A percentile compares a stretch with the other conserved stretches of the same genome.
phyloP scores from a whole-genome alignment of 2,888 invertebrate species.

The Andrena fulva region DNA sequence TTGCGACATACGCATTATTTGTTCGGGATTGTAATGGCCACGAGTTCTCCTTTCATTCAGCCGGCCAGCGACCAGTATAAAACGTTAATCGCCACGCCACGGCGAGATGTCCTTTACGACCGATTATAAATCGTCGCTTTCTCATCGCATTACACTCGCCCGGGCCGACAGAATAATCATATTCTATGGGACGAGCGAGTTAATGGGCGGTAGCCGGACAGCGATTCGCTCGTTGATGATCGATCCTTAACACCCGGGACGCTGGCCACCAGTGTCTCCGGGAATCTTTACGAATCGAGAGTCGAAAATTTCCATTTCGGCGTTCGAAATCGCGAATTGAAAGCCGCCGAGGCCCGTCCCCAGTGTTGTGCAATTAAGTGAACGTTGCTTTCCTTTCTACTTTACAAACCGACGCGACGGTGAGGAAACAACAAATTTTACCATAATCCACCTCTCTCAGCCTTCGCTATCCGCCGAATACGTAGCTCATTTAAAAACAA shows the following conservation, averaged over 20 bases:
- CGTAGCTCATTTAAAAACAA: not conserved
- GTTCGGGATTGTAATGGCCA: constrained; percentile 76
- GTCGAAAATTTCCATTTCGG: not conserved
- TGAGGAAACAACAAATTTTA: no score
- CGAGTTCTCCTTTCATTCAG: constrained; percentile 68
- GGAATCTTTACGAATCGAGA: not conserved
- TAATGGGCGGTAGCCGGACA: constrained; percentile 45
- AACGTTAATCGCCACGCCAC: constrained; percentile 72
- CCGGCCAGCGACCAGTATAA: constrained; percentile 63
- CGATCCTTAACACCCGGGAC: constrained; percentile 44
- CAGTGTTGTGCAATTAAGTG: not conserved
- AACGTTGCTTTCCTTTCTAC: no score
- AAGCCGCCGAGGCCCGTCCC: not conserved
- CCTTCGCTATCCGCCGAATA: no score
- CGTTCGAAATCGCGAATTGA: not conserved
- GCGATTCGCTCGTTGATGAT: constrained; percentile 44
- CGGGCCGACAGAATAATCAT: constrained; percentile 59
- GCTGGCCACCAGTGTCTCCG: not conserved
- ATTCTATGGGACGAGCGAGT: constrained; percentile 51
- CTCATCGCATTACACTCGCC: constrained; percentile 64
- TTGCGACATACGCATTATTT: constrained; percentile 77
- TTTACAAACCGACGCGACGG: no score
- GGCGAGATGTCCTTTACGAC: constrained; percentile 73
- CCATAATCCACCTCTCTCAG: no score
- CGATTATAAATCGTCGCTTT: constrained; percentile 75